Percentiles rank a stretch among this genome's conserved stretches.
These are phyloP conservation scores for Eupithecia inturbata DNA, from an alignment of 2,888 invertebrate species.

Conservation along the genomic window DNA sequence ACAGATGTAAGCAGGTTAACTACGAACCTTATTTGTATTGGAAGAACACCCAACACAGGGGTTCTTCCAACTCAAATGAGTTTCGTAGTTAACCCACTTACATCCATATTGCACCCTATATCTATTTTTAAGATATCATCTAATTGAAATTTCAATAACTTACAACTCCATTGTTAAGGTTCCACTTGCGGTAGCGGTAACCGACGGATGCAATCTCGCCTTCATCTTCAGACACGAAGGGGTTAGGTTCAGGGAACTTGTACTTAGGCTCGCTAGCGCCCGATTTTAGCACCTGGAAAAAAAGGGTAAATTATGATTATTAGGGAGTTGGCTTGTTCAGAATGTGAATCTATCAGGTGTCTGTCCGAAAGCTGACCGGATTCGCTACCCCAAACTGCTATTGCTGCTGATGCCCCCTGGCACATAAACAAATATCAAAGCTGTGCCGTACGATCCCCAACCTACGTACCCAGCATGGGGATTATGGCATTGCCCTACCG, in stretches of 20 bases:
- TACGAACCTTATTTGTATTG: too few species aligned
- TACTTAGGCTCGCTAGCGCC: slow-evolving; percentile 90
- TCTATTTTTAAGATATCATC: background rate
- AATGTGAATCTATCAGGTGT: background rate
- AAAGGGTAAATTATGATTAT: slow-evolving; percentile 10
- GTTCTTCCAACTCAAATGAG: too few species aligned
- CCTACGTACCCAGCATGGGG: too few species aligned
- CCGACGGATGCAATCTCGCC: slow-evolving; percentile 97
- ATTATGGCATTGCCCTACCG: too few species aligned
- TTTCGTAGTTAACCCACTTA: too few species aligned
- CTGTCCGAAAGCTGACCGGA: background rate
- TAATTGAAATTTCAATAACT: slow-evolving; percentile 55
- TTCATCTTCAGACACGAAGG: slow-evolving; percentile 96
- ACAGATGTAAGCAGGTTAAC: too few species aligned
- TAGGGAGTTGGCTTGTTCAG: background rate
- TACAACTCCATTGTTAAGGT: slow-evolving; percentile 95
- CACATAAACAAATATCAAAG: too few species aligned
- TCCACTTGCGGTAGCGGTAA: slow-evolving; percentile 98
- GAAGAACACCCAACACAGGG: too few species aligned
- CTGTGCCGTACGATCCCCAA: too few species aligned
- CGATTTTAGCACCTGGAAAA: slow-evolving; percentile 85
- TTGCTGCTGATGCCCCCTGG: too few species aligned
- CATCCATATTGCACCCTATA: too few species aligned
- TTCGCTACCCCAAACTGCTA: background rate
- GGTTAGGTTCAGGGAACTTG: slow-evolving; percentile 96